Conservation (phyloP, 2,888 invertebrate species). For the Parapristionchus giblindavisi region DNA sequence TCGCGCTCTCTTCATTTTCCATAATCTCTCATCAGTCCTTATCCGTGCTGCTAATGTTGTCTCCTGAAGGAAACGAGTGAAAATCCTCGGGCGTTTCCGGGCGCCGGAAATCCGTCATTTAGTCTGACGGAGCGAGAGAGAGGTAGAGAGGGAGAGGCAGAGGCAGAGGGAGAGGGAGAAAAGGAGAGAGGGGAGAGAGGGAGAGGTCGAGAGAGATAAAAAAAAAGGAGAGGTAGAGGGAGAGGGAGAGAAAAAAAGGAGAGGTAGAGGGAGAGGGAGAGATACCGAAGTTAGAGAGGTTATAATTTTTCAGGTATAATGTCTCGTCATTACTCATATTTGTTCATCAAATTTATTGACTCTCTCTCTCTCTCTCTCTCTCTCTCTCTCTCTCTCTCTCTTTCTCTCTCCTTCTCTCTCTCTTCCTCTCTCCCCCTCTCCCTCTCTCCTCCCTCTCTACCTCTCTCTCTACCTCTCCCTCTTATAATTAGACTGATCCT, state of each 20-base stretch:
- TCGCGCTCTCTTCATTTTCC: too few relatives aligned
- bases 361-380: neutral
- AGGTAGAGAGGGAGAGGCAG: neutral
- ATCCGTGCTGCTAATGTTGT: too few relatives aligned
- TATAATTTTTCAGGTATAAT: too few relatives aligned
- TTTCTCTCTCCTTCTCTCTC: neutral
- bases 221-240: neutral
- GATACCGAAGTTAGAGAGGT: neutral
- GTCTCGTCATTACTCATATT: neutral
- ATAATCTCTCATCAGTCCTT: too few relatives aligned
- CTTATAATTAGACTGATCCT: neutral
- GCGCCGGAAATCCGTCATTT: too few relatives aligned
- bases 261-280: neutral
- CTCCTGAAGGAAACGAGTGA: too few relatives aligned
- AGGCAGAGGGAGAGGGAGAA: neutral
- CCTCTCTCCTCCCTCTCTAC: neutral
- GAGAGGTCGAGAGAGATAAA: neutral
- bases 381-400: neutral
- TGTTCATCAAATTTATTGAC: neutral
- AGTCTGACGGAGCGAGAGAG: too few relatives aligned
- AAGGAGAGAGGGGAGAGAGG: neutral
- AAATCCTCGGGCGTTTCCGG: too few relatives aligned
- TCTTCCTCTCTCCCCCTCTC: neutral
- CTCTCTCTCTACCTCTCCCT: slow-evolving; percentile 11
- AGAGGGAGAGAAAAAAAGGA: neutral